These are phyloP conservation scores for Maccullochella peelii DNA, from an alignment of 2,113 vertebrate species.

Conservation along the genomic window DNA sequence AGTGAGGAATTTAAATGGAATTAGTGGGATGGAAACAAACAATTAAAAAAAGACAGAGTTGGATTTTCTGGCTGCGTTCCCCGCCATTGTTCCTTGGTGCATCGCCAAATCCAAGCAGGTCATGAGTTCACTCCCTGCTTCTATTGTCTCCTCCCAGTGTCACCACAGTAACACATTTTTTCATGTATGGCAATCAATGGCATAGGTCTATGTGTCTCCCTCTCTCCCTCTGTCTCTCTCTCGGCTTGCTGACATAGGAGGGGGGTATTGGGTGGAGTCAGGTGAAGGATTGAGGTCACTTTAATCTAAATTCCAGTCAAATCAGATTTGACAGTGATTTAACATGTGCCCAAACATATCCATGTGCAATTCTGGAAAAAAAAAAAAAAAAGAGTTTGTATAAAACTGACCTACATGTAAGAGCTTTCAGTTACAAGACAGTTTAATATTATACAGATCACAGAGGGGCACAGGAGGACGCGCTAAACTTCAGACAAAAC, in stretches of 20 bases:
- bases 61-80: conserved; percentile 59
- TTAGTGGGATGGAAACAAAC: conserved; percentile 55
- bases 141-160: conserved; percentile 31
- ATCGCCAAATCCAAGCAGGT: conserved; percentile 48
- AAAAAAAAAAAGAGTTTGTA: not conserved
- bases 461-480: not conserved
- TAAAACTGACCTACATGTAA: conserved; percentile 33
- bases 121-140: conserved; percentile 45
- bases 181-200: conserved; percentile 23
- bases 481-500: not conserved
- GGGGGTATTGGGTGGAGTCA: conserved; percentile 37
- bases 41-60: conserved; percentile 38
- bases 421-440: not conserved
- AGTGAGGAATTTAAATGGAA: conserved; percentile 51
- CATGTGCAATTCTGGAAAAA: conserved; percentile 16
- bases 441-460: not conserved
- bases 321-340: conserved; percentile 57
- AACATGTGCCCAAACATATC: conserved; percentile 50
- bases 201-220: not conserved
- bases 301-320: conserved; percentile 72
- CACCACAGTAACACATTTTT: conserved; percentile 32
- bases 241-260: not conserved
- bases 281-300: conserved; percentile 77
- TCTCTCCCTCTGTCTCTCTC: not conserved
- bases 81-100: conserved; percentile 47